Evolutionary conservation across 1,140 invertebrate species (phyloP), one percentile per base, ranked within the genome.

Genomic region (Galendromus occidentalis): DNA sequence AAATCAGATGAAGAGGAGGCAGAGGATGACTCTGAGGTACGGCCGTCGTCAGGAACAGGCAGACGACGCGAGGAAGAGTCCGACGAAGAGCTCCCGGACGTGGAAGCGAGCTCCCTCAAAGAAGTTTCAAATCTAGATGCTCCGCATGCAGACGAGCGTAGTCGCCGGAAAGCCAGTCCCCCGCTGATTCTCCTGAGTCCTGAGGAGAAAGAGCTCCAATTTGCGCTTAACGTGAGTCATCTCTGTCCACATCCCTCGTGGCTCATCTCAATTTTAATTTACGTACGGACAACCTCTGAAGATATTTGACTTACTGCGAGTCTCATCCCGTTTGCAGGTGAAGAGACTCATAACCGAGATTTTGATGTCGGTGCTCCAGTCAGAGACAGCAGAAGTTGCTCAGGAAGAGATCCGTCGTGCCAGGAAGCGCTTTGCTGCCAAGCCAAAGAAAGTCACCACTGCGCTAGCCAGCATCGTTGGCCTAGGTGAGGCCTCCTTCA

Each of bases 201-300:
- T 22, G 51, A 59, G 20, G 51, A 59, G 33, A 59, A 86, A 84
- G 76, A 88, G 86, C 75, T 86, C 86, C 84, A 89, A 88, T 82
- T 86, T 88, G 80, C 81, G 83, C 81, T 45, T 64, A 66, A 63
- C 47, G 67, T 42, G n/a, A 17, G 65, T 67, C 39, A 45, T 42
- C 47, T 65, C 42, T 65, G n/a, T n/a, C n/a, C n/a, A n/a, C n/a
- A n/a, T n/a, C n/a, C n/a, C n/a, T n/a, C n/a, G n/a, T n/a, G n/a
- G n/a, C n/a, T n/a, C n/a, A n/a, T n/a, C n/a, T n/a, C n/a, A n/a
- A n/a, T n/a, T n/a, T n/a, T n/a, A n/a, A n/a, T n/a, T n/a, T n/a
- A n/a, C n/a, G n/a, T n/a, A n/a, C n/a, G n/a, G 25, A 28, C 47
- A 64, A 20, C 41, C 41, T 69, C 4, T 30, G 67, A 25, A 18